A percentile compares a stretch with the other conserved stretches of the same genome.
These are phyloP conservation scores for Polietes domitor DNA, from an alignment of 2,888 invertebrate species.

Conservation along the genomic window DNA sequence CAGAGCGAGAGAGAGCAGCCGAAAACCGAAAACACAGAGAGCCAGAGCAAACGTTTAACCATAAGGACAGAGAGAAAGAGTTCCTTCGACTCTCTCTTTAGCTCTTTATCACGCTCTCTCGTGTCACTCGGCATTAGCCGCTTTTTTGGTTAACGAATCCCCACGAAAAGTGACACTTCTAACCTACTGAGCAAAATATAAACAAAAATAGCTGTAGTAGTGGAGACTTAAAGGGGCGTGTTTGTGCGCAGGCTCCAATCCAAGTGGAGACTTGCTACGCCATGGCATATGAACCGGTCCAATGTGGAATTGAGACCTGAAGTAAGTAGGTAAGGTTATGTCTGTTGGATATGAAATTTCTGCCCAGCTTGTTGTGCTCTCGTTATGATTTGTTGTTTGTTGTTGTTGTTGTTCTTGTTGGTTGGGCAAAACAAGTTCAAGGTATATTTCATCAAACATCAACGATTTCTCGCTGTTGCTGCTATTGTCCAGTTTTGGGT, in stretches of 20 bases:
- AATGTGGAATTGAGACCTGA: background rate
- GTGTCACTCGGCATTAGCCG: conserved; percentile 49
- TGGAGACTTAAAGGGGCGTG: conserved; percentile 49
- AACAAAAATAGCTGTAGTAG: conserved; percentile 48
- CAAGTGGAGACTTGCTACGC: conserved; percentile 28
- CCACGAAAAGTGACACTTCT: conserved; percentile 65
- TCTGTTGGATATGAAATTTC: background rate
- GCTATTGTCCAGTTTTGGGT: background rate
- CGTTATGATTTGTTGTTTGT: conserved; percentile 49
- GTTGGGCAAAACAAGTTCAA: conserved; percentile 59
- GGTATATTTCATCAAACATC: conserved; percentile 58
- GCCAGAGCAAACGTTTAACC: background rate
- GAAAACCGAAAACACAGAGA: background rate
- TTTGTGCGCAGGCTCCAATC: conserved; percentile 45
- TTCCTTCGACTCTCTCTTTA: background rate
- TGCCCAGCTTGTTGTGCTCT: conserved; percentile 36
- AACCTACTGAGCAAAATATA: conserved; percentile 58
- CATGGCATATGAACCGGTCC: background rate
- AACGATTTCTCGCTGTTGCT: conserved; percentile 28
- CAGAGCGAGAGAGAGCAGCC: background rate
- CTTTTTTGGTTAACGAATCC: conserved; percentile 54
- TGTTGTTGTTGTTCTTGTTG: too few species aligned
- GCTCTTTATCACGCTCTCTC: background rate
- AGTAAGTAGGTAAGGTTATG: too few species aligned
- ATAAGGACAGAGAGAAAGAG: too few species aligned